Percentiles rank a stretch among this genome's conserved stretches.
Evolutionary conservation across 2,888 invertebrate genomes (phyloP).

Genomic region (Syrphus vitripennis): DNA sequence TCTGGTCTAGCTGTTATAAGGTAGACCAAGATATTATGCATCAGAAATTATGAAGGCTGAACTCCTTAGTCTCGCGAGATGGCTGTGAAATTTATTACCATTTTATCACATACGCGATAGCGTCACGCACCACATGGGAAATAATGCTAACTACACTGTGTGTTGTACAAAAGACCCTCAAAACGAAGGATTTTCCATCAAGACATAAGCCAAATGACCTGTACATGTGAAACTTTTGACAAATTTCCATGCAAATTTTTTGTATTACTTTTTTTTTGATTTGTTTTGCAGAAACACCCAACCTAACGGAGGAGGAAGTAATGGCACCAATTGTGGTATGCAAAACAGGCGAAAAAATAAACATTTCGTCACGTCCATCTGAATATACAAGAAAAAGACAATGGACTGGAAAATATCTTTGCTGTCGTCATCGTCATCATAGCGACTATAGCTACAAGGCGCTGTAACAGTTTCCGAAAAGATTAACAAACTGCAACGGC

Average conservation of each 20-base stretch:
- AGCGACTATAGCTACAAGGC: neutral
- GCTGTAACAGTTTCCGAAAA: conserved; percentile 57
- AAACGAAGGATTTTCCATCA: conserved; percentile 50
- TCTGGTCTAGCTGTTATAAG: neutral
- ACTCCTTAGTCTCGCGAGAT: conserved; percentile 45
- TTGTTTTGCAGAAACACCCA: conserved; percentile 38
- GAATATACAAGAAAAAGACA: conserved; percentile 19
- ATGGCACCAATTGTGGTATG: conserved; percentile 46
- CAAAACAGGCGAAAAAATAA: conserved; percentile 45
- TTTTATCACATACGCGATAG: conserved; percentile 48
- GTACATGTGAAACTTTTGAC: conserved; percentile 45
- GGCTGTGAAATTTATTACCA: conserved; percentile 57
- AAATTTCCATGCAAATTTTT: conserved; percentile 49
- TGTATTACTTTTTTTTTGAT: neutral
- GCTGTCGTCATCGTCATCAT: conserved; percentile 22
- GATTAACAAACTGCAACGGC: conserved; percentile 59
- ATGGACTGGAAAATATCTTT: conserved; percentile 21
- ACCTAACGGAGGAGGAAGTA: conserved; percentile 55
- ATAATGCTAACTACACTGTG: conserved; percentile 51
- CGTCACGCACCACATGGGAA: conserved; percentile 68
- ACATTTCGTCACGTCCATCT: conserved; percentile 67
- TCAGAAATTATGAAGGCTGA: conserved; percentile 44
- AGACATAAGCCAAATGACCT: neutral
- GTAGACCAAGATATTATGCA: too few relatives aligned
- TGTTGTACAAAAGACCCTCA: conserved; percentile 28